Conservation (phyloP, 1,140 invertebrate species). For the Bradysia coprophila region DNA sequence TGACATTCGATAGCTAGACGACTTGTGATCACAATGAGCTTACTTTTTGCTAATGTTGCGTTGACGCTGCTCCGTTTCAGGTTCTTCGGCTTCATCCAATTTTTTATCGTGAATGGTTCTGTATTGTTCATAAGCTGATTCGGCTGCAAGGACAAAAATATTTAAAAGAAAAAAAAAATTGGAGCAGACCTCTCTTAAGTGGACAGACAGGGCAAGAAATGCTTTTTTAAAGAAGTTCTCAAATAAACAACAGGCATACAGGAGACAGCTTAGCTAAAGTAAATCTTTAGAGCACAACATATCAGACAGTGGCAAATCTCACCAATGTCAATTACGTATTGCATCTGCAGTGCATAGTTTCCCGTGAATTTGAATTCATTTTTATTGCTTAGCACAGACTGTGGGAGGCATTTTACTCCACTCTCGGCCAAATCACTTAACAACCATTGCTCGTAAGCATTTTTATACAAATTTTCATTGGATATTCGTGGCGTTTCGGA, state of each 20-base stretch:
- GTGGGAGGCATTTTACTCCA: conserved; percentile 30
- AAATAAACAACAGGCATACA: background rate
- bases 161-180: too few species aligned
- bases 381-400: conserved; percentile 21
- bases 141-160: conserved; percentile 11
- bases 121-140: conserved; percentile 40
- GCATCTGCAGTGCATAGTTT: conserved; percentile 34
- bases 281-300: background rate
- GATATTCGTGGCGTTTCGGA: background rate
- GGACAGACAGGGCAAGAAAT: too few species aligned
- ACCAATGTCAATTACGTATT: conserved; percentile 16
- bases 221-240: too few species aligned
- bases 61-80: conserved; percentile 21
- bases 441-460: conserved; percentile 33
- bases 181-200: too few species aligned
- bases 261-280: background rate
- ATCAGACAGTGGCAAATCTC: too few species aligned
- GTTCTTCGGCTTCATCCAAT: conserved; percentile 26
- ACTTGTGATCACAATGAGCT: background rate
- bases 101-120: conserved; percentile 36
- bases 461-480: background rate
- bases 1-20: background rate
- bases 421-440: conserved; percentile 38
- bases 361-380: conserved; percentile 26
- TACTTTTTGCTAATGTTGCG: conserved; percentile 10